phyloP scores from a whole-genome alignment of 2,888 invertebrate species.

The Idaea biselata region DNA sequence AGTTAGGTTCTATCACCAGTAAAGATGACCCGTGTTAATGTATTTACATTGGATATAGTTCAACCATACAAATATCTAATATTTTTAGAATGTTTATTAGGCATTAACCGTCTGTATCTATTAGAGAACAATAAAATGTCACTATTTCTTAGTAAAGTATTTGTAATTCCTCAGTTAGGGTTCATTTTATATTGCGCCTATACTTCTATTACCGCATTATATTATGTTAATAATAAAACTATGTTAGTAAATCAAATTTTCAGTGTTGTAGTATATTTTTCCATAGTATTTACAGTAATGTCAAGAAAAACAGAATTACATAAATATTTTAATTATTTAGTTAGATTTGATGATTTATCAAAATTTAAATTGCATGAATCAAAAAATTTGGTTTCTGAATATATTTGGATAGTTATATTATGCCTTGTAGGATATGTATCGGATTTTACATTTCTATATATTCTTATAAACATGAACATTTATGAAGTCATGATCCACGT shows the following conservation, averaged over 20 bases:
- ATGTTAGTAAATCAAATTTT: neutral
- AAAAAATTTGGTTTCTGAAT: neutral
- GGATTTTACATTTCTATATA: neutral
- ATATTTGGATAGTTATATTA: neutral
- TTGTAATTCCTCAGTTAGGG: neutral
- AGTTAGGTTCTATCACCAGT: neutral
- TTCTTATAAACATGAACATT: neutral
- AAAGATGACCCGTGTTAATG: neutral
- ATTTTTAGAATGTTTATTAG: neutral
- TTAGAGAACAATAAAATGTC: neutral
- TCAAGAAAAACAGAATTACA: neutral
- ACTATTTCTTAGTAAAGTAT: neutral
- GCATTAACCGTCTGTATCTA: neutral
- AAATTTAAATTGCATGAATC: neutral
- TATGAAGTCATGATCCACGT: neutral
- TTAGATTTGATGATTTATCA: neutral
- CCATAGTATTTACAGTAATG: neutral
- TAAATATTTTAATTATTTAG: neutral
- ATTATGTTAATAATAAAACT: neutral
- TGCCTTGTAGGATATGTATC: neutral
- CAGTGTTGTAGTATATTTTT: neutral
- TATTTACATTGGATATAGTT: neutral
- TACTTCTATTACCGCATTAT: too few relatives aligned
- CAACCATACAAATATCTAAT: neutral
- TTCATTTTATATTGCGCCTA: neutral